Percentiles rank a stretch among this genome's conserved stretches.
Conservation (phyloP, 2,888 invertebrate species). For the Portevinia maculata region DNA sequence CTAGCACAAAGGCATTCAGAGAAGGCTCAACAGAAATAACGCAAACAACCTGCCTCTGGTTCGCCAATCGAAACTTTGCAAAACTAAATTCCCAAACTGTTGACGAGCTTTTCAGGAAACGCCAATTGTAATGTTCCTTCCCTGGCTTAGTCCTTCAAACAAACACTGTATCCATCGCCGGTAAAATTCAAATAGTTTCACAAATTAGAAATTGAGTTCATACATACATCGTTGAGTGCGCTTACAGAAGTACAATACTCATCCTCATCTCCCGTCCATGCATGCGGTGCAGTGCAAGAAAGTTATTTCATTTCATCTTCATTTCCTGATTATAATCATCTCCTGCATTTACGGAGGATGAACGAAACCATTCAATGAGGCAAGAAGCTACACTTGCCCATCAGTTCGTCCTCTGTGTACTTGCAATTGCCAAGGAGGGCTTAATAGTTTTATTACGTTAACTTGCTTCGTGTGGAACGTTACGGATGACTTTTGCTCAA, state of each 20-base stretch:
- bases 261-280: background rate
- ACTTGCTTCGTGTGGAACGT: conserved; percentile 50
- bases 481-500: conserved; percentile 63
- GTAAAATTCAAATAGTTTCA: conserved; percentile 60
- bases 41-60: background rate
- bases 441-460: conserved; percentile 73
- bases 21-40: background rate
- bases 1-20: conserved; percentile 1
- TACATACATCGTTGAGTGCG: conserved; percentile 48
- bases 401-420: conserved; percentile 17
- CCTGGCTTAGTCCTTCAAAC: conserved; percentile 18
- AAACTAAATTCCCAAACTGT: conserved; percentile 20
- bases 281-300: conserved; percentile 39
- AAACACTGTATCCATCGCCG: conserved; percentile 40
- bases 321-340: conserved; percentile 72
- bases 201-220: conserved; percentile 62
- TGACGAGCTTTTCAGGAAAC: conserved; percentile 33
- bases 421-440: conserved; percentile 54
- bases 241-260: conserved; percentile 15
- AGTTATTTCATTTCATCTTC: conserved; percentile 73
- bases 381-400: conserved; percentile 27
- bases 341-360: conserved; percentile 8
- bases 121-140: conserved; percentile 11
- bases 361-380: conserved; percentile 30
- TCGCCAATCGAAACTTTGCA: conserved; percentile 19